Percentiles rank a stretch among this genome's conserved stretches.
These are phyloP conservation scores for Muntiacus reevesi DNA, from an alignment of 2,113 vertebrate species.

Conservation along the genomic window DNA sequence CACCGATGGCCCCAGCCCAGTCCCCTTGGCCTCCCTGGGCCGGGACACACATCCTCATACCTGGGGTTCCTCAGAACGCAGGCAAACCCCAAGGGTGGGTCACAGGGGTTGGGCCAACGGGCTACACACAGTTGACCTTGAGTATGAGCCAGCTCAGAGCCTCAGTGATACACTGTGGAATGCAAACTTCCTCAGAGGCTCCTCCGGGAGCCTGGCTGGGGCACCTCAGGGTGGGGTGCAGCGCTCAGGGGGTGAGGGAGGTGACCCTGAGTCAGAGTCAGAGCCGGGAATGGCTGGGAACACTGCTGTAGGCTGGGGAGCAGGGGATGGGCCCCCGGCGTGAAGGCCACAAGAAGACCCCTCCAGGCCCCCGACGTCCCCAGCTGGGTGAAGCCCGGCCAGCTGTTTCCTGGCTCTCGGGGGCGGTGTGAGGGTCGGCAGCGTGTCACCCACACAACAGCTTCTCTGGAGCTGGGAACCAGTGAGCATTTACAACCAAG, in stretches of 20 bases:
- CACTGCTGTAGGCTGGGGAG: neutral
- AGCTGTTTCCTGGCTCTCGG: neutral
- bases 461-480: neutral
- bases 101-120: constrained; percentile 5
- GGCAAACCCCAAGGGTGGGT: constrained; percentile 42
- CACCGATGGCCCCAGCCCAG: neutral
- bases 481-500: neutral
- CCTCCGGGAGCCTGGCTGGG: neutral
- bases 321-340: neutral
- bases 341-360: neutral
- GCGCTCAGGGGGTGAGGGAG: neutral
- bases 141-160: neutral
- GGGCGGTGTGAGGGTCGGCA: neutral
- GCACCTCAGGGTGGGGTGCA: neutral
- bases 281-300: neutral
- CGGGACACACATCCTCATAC: constrained; percentile 46
- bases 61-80: constrained; percentile 35
- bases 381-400: neutral
- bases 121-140: neutral
- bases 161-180: neutral
- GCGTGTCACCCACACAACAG: neutral
- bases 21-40: neutral
- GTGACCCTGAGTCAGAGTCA: no score
- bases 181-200: neutral
- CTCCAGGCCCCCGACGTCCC: neutral